Evolutionary conservation across 2,888 invertebrate species (phyloP).

Genomic region (Diarsia rubi): DNA sequence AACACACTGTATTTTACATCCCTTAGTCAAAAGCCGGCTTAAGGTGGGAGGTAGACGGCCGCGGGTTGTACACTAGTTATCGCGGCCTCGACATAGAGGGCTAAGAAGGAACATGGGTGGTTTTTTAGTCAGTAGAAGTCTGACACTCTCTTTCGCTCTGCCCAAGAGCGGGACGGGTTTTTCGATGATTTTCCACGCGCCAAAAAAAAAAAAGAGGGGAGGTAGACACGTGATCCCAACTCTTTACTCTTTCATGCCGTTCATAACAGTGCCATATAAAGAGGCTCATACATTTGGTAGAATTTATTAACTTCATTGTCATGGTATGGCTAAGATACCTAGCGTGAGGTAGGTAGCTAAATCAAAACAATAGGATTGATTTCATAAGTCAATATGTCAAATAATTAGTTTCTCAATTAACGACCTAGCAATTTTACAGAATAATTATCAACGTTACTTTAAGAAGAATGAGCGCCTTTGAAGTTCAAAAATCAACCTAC

Average conservation of each 20-base stretch:
- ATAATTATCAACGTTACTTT: not conserved
- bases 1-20: too few relatives aligned
- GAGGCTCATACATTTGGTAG: not conserved
- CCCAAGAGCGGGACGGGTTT: too few relatives aligned
- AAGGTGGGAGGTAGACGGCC: too few relatives aligned
- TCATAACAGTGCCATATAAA: not conserved
- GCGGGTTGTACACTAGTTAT: too few relatives aligned
- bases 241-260: not conserved
- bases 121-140: too few relatives aligned
- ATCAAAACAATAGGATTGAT: not conserved
- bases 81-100: too few relatives aligned
- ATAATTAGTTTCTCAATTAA: not conserved
- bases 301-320: not conserved
- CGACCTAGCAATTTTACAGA: not conserved
- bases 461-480: not conserved
- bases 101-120: too few relatives aligned
- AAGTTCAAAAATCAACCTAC: not conserved
- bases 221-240: not conserved
- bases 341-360: not conserved
- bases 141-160: too few relatives aligned
- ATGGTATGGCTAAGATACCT: not conserved
- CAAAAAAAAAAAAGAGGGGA: too few relatives aligned
- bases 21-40: too few relatives aligned
- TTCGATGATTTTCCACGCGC: too few relatives aligned
- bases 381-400: not conserved